phyloP scores from a whole-genome alignment of 2,113 vertebrate species.

The Xenotilapia longispinis region DNA sequence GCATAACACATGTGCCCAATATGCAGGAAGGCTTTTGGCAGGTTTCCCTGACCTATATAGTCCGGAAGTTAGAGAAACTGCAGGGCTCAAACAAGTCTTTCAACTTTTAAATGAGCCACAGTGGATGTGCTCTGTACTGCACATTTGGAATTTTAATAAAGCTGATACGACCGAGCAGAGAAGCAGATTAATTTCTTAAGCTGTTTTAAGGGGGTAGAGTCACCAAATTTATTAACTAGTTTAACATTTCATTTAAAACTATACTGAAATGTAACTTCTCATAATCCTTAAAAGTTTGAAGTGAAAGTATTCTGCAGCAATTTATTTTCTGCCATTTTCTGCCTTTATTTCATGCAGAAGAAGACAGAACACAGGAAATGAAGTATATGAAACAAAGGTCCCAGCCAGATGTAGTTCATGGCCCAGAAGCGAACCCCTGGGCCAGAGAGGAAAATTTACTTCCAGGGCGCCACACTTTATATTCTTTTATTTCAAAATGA shows the following conservation, averaged over 20 bases:
- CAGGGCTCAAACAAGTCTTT: conserved; percentile 50
- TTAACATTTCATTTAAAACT: not conserved
- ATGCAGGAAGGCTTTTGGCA: conserved; percentile 58
- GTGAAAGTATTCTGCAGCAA: not conserved
- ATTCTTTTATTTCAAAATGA: not conserved
- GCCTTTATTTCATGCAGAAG: not conserved
- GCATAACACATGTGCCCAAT: conserved; percentile 60
- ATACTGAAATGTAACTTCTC: not conserved
- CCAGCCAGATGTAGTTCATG: not conserved
- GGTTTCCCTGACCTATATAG: conserved; percentile 57
- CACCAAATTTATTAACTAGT: not conserved
- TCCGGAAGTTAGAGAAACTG: conserved; percentile 56
- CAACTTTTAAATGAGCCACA: conserved; percentile 61
- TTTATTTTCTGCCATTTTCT: not conserved
- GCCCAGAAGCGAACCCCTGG: not conserved
- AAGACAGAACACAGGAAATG: not conserved
- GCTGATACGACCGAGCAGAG: conserved; percentile 2
- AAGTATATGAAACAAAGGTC: not conserved
- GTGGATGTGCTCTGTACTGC: conserved; percentile 38
- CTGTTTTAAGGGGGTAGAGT: not conserved
- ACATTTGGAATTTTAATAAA: conserved; percentile 54
- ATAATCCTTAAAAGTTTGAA: not conserved
- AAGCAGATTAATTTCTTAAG: not conserved
- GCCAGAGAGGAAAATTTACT: not conserved
- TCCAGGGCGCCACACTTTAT: not conserved